Evolutionary conservation across 2,113 vertebrate genomes (phyloP), one percentile per base, ranked within the genome.

Genomic region (Rostratula benghalensis): DNA sequence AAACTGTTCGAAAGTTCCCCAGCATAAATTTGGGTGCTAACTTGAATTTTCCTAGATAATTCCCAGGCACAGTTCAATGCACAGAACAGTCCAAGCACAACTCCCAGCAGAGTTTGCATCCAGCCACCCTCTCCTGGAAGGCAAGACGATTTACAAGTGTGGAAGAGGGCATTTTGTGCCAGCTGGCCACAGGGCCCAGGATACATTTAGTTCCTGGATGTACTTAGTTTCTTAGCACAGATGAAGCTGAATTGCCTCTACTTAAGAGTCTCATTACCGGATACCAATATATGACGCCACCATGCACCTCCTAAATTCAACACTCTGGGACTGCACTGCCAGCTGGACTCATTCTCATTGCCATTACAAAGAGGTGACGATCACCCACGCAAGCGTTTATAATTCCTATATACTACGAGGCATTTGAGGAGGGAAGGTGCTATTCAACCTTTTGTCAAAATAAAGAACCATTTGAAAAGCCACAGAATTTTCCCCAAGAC

Each of bases 151-250:
- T 95, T 24, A 69, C 41, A 65, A 86, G 91, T 6, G 3, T n/a
- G 71, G 88, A 43, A 74, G 71, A 86, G 50, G 83, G 39, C 16
- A 48, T 22, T 57, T 25, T 7, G 64, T 94, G 95, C 94, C 96
- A 96, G 89, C 7, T 96, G 95, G 95, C 95, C 93, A 35, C 64
- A 3, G 80, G 50, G 63, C 50, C 27, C 53, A 51, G 86, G 91
- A 92, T 46, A 19, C 86, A 87, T 18, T 46, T 51, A 59, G 76
- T 10, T 92, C 93, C 94, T 92, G 86, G 89, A 70, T n/a, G 87
- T 74, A 71, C 70, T 94, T 89, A 46, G 65, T 95, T 96, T 89
- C 87, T 93, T 85, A 94, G 80, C 83, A 30, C 17, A 53, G 64
- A 76, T 41, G 64, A 89, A 73, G 84, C 37, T 35, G 82, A 78